These are phyloP conservation scores for Phyllopteryx taeniolatus DNA, from an alignment of 2,113 vertebrate species.

Conservation along the genomic window DNA sequence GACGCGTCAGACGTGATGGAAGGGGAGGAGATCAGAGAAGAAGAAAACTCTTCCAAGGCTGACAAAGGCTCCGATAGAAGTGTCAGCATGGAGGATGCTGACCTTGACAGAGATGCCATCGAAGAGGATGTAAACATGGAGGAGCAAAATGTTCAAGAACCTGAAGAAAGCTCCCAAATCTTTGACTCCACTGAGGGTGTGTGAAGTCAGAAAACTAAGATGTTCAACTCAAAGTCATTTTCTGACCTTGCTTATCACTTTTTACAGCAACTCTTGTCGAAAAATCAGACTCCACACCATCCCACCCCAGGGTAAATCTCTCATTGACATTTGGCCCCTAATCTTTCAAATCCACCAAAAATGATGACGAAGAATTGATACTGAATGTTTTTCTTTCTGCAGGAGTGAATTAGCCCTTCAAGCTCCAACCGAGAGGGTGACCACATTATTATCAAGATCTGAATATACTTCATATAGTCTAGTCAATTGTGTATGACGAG, in stretches of 20 bases:
- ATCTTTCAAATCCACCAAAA: neutral
- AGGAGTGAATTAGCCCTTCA: neutral
- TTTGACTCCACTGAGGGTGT: constrained; percentile 1
- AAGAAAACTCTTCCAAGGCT: neutral
- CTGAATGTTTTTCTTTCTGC: neutral
- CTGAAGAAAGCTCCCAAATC: constrained; percentile 1
- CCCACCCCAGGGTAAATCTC: neutral
- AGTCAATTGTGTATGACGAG: neutral
- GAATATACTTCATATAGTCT: neutral
- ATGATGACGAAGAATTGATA: neutral
- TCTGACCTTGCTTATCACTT: neutral
- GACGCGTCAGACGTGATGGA: neutral
- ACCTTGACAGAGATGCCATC: neutral
- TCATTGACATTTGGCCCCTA: neutral
- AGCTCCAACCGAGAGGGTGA: neutral
- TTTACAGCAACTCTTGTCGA: neutral
- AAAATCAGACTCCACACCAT: neutral
- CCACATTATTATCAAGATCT: neutral
- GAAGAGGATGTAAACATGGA: neutral
- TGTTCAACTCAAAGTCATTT: neutral
- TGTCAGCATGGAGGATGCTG: neutral
- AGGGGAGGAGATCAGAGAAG: neutral
- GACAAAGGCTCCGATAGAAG: neutral
- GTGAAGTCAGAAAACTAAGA: neutral
- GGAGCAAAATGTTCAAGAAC: neutral